Base-by-base conservation (phyloP, 2,113 vertebrate species). In the Pollachius pollachius region DNA sequence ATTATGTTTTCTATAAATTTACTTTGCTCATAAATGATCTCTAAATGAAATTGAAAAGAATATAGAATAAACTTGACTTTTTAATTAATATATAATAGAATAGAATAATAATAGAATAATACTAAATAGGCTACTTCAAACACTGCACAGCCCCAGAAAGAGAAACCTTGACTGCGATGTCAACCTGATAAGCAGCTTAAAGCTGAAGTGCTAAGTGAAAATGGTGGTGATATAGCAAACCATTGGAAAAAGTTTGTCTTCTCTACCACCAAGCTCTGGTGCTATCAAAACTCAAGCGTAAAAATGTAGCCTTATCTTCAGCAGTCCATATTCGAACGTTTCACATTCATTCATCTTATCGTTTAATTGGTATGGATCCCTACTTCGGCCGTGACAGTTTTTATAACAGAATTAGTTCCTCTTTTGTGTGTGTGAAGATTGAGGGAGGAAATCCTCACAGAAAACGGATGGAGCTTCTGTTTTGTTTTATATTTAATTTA, bases 341-440 rank as follows among this genome's bases (percentile, higher is more conserved):
- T 57, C 54, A 57, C 54, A n/a, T 57, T 57, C 41, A 13, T 57
- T 17, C 54, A 57, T 57, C 15, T 57, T 57, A 17, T 57, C n/a
- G 54, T 57, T 57, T n/a, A 57, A 57, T 57, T 57, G 15, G 54
- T 57, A n/a, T n/a, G n/a, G 54, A 57, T 16, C n/a, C 54, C 3
- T n/a, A 57, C 54, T 16, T 57, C 13, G 54, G 16, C n/a, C 41
- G 54, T 57, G 54, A 15, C 64, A 74, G 23, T 69, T 3, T 30
- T 5, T 19, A 68, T 54, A 52, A 18, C 52, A 52, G 56, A 74
- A 54, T n/a, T 48, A 16, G 37, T 54, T 25, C 37, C 23, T 34
- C 7, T 17, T 66, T 66, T 69, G 21, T 69, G 72, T 73, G 59
- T 15, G 4, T 57, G 0, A 65, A 48, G 67, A 68, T 63, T 3